phyloP scores from a whole-genome alignment of 2,888 invertebrate genomes.

The Atrina japonica region DNA sequence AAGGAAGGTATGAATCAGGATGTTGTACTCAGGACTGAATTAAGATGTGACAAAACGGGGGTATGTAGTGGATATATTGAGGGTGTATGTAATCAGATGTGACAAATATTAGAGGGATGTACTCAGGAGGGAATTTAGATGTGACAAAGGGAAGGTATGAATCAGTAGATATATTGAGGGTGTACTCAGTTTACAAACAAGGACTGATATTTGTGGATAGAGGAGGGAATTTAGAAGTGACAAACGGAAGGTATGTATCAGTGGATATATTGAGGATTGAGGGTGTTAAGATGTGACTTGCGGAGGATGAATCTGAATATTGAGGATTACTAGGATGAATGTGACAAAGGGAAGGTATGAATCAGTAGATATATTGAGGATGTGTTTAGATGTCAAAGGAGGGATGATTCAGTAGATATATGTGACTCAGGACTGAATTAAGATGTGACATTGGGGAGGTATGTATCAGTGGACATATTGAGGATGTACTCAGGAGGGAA shows the following conservation, averaged over 20 bases:
- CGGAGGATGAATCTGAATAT: too few species aligned
- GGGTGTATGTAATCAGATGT: too few species aligned
- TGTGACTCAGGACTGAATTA: slow-evolving; percentile 87
- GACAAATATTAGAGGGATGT: too few species aligned
- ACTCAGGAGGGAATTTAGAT: not conserved
- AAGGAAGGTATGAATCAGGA: slow-evolving; percentile 84
- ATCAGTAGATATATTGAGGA: slow-evolving; percentile 87
- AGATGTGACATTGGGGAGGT: slow-evolving; percentile 90
- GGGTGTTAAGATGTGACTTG: too few species aligned
- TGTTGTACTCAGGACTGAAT: slow-evolving; percentile 86
- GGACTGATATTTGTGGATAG: slow-evolving; percentile 83
- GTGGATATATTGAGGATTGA: too few species aligned
- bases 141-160: too few species aligned
- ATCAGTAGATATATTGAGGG: too few species aligned
- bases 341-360: too few species aligned
- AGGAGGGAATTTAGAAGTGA: slow-evolving; percentile 88
- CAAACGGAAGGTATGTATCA: slow-evolving; percentile 86
- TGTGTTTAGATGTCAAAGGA: slow-evolving; percentile 87
- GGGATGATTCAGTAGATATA: slow-evolving; percentile 83
- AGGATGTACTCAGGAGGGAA: slow-evolving; percentile 87
- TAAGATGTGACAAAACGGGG: slow-evolving; percentile 89
- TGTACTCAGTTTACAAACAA: slow-evolving; percentile 89
- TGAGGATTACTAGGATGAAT: too few species aligned
- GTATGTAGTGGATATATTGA: slow-evolving; percentile 84
- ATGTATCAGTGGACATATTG: slow-evolving; percentile 77